A percentile compares a stretch with the other conserved stretches of the same genome.
These are phyloP conservation scores for Echinops telfairi DNA, from an alignment of 2,113 vertebrate genomes.

Conservation along the genomic window DNA sequence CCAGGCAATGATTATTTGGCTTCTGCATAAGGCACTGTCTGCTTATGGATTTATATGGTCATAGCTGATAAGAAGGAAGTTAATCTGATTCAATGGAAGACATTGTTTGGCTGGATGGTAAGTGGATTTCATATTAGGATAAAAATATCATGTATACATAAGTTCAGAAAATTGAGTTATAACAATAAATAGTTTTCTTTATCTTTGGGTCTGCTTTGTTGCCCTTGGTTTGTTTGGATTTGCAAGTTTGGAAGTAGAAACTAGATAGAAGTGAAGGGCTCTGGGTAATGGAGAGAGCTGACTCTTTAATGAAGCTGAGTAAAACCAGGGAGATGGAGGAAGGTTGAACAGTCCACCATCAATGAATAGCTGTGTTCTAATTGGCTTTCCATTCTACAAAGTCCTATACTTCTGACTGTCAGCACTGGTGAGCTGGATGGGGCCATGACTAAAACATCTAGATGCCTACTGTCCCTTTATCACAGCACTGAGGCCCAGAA, in stretches of 20 bases:
- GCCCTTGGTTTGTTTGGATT: too few species aligned
- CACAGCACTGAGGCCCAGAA: neutral
- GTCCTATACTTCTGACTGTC: neutral
- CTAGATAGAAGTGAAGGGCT: neutral
- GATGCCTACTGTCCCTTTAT: neutral
- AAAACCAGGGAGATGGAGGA: neutral
- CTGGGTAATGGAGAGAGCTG: neutral
- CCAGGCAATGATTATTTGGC: neutral
- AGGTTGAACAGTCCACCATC: neutral
- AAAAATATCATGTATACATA: neutral
- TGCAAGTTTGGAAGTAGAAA: neutral
- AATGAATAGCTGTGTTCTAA: neutral
- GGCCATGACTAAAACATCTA: neutral
- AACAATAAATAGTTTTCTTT: neutral
- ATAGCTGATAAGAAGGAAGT: neutral
- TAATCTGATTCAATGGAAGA: neutral
- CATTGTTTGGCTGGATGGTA: neutral
- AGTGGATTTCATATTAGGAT: too few species aligned
- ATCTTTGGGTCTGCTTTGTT: neutral
- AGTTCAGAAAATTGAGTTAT: neutral
- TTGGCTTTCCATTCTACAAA: neutral
- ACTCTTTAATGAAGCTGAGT: neutral
- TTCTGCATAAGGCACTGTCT: constrained; percentile 34
- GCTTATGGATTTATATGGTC: neutral
- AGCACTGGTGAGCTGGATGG: neutral